phyloP scores from a whole-genome alignment of 23 tunicate genomes.

The Ascidia mentula region DNA sequence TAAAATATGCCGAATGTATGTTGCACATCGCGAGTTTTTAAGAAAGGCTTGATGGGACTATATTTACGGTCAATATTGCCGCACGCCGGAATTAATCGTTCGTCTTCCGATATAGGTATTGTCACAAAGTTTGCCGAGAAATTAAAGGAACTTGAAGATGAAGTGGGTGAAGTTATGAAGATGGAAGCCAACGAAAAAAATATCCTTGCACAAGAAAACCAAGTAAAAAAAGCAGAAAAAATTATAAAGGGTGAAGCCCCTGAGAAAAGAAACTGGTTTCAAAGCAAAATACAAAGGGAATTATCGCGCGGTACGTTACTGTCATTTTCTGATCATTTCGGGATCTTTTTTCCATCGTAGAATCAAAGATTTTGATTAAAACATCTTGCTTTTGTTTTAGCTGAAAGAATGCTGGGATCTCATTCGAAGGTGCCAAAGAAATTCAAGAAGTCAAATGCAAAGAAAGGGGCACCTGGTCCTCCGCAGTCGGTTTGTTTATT shows the following conservation, averaged over 20 bases:
- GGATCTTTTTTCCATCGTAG: not conserved
- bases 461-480: slow-evolving; percentile 15
- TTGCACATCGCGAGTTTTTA: no score
- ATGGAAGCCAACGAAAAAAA: slow-evolving; percentile 79
- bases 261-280: slow-evolving; percentile 90
- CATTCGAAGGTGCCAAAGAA: slow-evolving; percentile 47
- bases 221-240: slow-evolving; percentile 65
- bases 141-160: slow-evolving; percentile 62
- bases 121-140: slow-evolving; percentile 48
- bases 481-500: not conserved
- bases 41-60: no score
- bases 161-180: slow-evolving; percentile 77
- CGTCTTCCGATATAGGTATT: slow-evolving; percentile 28
- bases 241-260: slow-evolving; percentile 42
- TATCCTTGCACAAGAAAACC: slow-evolving; percentile 68
- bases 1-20: no score
- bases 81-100: no score
- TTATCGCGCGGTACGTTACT: slow-evolving; percentile 28
- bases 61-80: no score
- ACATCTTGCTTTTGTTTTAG: not conserved
- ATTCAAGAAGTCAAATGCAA: slow-evolving; percentile 13
- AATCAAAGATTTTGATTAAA: no score
- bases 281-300: slow-evolving; percentile 66
- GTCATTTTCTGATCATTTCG: not conserved
- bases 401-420: slow-evolving; percentile 68